Conservation (phyloP, 2,888 invertebrate species). For the Ametastegia equiseti region DNA sequence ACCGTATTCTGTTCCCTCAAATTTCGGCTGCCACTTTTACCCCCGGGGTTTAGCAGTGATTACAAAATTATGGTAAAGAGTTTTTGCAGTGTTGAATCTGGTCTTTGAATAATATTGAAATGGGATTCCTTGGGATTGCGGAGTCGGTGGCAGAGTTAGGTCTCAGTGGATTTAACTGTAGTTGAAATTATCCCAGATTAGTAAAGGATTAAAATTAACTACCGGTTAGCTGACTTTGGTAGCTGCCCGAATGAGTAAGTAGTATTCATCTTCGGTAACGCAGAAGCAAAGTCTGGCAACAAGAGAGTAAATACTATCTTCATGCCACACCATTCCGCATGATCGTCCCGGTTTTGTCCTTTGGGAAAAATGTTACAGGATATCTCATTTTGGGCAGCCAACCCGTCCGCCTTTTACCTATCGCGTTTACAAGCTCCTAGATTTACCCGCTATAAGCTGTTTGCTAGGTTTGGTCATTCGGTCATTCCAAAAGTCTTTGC, state of each 20-base stretch:
- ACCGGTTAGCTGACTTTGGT: conserved; percentile 51
- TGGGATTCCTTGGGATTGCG: neutral
- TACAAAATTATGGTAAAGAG: neutral
- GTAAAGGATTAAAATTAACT: conserved; percentile 56
- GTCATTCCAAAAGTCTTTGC: conserved; percentile 64
- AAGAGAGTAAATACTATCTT: too few species aligned
- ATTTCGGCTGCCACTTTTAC: too few species aligned
- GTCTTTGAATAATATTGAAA: neutral
- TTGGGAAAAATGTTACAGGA: conserved; percentile 68
- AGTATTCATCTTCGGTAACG: conserved; percentile 14
- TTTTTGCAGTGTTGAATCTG: neutral
- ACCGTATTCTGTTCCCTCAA: neutral
- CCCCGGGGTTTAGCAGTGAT: neutral
- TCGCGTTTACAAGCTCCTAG: conserved; percentile 69
- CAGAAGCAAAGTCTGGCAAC: neutral
- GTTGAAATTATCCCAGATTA: conserved; percentile 30
- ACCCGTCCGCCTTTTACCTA: conserved; percentile 53
- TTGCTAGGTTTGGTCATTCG: conserved; percentile 51
- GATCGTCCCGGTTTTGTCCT: conserved; percentile 17
- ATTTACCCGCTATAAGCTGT: conserved; percentile 58
- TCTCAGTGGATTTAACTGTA: conserved; percentile 22
- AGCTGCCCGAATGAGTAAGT: conserved; percentile 34
- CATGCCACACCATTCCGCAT: neutral
- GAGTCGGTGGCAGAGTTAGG: neutral
- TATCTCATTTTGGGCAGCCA: conserved; percentile 63